Percentiles rank a stretch among this genome's conserved stretches.
These are phyloP conservation scores for Sarcophaga variegata DNA, from an alignment of 2,888 invertebrate genomes.

Conservation along the genomic window DNA sequence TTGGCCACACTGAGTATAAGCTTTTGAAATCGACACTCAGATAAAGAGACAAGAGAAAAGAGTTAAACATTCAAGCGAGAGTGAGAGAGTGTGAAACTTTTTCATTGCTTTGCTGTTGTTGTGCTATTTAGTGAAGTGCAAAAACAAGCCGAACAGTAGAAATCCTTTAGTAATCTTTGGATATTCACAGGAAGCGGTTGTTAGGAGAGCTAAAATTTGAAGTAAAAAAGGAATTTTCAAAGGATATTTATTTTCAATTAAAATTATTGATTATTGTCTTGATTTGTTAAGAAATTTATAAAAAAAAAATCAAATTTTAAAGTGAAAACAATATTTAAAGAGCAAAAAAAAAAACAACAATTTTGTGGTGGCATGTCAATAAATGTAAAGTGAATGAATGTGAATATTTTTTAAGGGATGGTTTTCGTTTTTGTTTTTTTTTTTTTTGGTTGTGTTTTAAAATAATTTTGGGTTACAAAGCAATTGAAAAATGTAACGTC, in stretches of 20 bases:
- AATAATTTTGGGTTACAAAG: no score
- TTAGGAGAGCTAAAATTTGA: conserved; percentile 25
- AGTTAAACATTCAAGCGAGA: background rate
- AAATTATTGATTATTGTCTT: background rate
- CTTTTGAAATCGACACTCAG: no score
- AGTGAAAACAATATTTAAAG: background rate
- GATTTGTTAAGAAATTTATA: background rate
- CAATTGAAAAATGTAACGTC: no score
- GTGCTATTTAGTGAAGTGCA: conserved; percentile 14
- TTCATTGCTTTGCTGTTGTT: background rate
- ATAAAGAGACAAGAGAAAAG: no score
- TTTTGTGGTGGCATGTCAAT: no score
- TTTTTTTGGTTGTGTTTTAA: no score
- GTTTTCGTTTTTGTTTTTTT: no score
- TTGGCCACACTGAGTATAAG: no score
- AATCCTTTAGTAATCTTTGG: conserved; percentile 66
- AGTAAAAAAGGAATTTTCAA: background rate
- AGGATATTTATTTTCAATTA: background rate
- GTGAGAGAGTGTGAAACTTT: background rate
- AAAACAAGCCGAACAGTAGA: conserved; percentile 14
- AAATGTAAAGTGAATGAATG: no score
- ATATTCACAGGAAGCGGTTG: conserved; percentile 57
- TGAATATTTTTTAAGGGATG: no score
- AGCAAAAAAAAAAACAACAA: conserved; percentile 18
- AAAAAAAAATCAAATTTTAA: no score